Base-by-base conservation (phyloP, 2,888 invertebrate species). In the Erannis defoliaria region DNA sequence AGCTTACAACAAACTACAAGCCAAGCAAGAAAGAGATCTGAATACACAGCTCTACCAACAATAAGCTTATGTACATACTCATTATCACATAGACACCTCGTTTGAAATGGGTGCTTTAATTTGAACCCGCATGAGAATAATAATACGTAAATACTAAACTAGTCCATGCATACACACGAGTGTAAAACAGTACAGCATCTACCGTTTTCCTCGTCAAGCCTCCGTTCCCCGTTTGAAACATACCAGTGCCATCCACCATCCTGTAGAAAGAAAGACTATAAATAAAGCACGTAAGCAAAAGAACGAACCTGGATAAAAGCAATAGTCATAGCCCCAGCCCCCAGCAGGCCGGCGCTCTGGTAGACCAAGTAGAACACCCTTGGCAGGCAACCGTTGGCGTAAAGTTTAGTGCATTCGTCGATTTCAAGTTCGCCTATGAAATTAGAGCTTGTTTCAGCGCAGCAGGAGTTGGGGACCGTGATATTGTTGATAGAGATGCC, bases 251-350 rank as follows among this genome's bases (percentile, higher is more conserved):
- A 12, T 1, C 31, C 31, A 31, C 12, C 3, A 1, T n/a, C 2
- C 37, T 9, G 18, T 18, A 37, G 8, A 16, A 37, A 2, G 12
- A 10, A 43, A 0, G n/a, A 26, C 6, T 0, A 14, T n/a, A n/a
- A 26, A 26, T 4, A 14, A 9, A 8, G 3, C 9, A 23, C 14
- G 5, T 23, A 4, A 8, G 18, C 9, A 9, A 38, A 16, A 6
- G 6, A n/a, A 43, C 73, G 63, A 80, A 96, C 96, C 94, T 97
- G 97, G 66, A 97, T 96, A 74, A 97, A 95, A 6, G 96, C 96
- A 62, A 97, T 96, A n/a, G 96, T 96, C 74, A 96, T 92, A 4
- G 96, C 96, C 4, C 96, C 97, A 50, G 96, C 96, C 2, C 95
- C 96, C 64, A 96, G 86, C 53, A 96, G 88, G 56, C 96, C 94